phyloP scores from a whole-genome alignment of 1,140 invertebrate species.

The roundworm (Caenorhabditis elegans) region DNA sequence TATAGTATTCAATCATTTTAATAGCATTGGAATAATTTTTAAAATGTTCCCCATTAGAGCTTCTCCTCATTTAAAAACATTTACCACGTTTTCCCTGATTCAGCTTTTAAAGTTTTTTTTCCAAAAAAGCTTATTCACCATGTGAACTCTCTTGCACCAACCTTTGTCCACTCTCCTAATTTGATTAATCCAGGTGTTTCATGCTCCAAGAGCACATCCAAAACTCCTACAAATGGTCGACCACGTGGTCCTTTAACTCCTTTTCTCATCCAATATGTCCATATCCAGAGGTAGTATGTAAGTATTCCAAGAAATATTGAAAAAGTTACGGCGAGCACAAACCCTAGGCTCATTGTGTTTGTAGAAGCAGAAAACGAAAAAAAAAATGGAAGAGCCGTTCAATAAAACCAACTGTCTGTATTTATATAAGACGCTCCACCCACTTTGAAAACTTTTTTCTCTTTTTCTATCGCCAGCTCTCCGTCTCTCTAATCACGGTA shows the following conservation, averaged over 20 bases:
- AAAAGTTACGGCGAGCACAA: neutral
- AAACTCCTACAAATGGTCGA: neutral
- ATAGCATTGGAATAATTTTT: too few species aligned
- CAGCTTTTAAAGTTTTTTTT: too few species aligned
- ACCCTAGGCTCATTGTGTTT: neutral
- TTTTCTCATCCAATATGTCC: constrained; percentile 3
- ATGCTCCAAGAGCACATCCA: neutral
- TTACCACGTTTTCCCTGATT: too few species aligned
- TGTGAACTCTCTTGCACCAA: neutral
- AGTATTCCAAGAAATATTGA: neutral
- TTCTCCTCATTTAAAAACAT: too few species aligned
- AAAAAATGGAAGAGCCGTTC: neutral
- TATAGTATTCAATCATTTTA: too few species aligned
- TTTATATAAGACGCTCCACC: constrained; percentile 13
- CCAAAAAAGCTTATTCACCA: too few species aligned
- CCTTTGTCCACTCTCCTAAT: neutral
- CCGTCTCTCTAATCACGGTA: neutral
- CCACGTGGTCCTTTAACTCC: neutral
- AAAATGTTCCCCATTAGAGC: too few species aligned
- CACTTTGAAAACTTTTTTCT: neutral
- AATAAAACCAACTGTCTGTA: neutral
- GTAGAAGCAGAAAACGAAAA: neutral
- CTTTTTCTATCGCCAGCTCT: neutral
- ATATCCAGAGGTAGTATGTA: neutral
- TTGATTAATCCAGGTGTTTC: neutral